Evolutionary conservation across 2,888 invertebrate genomes (phyloP).

Genomic region (Candidula unifasciata): DNA sequence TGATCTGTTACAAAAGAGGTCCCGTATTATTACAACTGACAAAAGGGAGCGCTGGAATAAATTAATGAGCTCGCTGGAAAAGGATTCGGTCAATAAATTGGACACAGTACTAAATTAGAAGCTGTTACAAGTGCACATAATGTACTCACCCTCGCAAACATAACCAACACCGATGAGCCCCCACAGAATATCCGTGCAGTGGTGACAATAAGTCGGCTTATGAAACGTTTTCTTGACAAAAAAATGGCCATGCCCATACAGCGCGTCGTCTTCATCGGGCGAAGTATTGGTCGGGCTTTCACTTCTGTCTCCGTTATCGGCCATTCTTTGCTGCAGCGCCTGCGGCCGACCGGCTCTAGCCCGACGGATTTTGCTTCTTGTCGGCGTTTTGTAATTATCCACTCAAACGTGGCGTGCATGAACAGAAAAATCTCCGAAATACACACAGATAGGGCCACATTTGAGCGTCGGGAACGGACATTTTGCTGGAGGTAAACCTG

Average conservation of each 20-base stretch:
- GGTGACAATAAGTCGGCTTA: constrained; percentile 99
- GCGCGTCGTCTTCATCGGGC: constrained; percentile 57
- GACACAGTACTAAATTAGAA: constrained; percentile 28
- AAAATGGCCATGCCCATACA: constrained; percentile 87
- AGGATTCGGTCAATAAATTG: constrained; percentile 34
- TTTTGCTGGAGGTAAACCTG: constrained; percentile 56
- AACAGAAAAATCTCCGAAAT: constrained; percentile 50
- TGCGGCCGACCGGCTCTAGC: constrained; percentile 47
- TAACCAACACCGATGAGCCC: constrained; percentile 99
- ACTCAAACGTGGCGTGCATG: constrained; percentile 49
- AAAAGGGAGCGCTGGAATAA: constrained; percentile 36
- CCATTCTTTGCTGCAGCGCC: constrained; percentile 58
- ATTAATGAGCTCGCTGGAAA: constrained; percentile 47
- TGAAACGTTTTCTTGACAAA: constrained; percentile 99
- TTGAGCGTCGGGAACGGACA: constrained; percentile 53
- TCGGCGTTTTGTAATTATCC: constrained; percentile 55
- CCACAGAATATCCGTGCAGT: constrained; percentile 99
- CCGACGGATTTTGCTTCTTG: constrained; percentile 52
- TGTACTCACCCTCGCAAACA: constrained; percentile 95
- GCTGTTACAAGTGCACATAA: constrained; percentile 19
- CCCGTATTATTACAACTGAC: constrained; percentile 40
- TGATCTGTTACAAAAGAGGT: constrained; percentile 16
- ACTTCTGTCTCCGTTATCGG: constrained; percentile 59
- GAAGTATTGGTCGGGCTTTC: constrained; percentile 62
- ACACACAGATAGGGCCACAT: constrained; percentile 45